A percentile compares a stretch with the other conserved stretches of the same genome.
phyloP scores from a whole-genome alignment of 2,113 vertebrate species.

The Embiotoca jacksoni region DNA sequence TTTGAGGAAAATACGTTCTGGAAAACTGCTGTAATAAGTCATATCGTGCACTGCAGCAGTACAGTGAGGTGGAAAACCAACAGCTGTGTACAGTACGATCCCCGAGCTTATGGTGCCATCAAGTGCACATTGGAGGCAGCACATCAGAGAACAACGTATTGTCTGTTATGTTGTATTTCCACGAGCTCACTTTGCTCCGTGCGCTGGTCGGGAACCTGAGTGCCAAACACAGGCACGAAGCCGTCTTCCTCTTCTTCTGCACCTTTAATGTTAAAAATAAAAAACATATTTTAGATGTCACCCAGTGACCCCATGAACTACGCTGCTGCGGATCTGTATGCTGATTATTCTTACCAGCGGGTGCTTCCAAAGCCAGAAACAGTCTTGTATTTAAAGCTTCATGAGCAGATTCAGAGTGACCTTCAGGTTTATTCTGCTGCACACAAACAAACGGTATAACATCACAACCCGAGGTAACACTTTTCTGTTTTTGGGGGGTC shows the following conservation, averaged over 20 bases:
- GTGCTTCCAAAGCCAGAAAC: conserved; percentile 86
- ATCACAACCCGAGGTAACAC: not conserved
- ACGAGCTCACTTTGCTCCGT: conserved; percentile 63
- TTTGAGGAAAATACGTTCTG: not conserved
- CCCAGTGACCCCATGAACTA: not conserved
- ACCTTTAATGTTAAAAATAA: conserved; percentile 8
- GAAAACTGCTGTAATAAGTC: conserved; percentile 28
- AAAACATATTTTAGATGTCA: not conserved
- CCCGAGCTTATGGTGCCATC: conserved; percentile 68
- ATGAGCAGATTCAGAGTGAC: conserved; percentile 74
- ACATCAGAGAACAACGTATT: conserved; percentile 13
- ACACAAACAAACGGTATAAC: conserved; percentile 19
- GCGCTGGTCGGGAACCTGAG: conserved; percentile 76
- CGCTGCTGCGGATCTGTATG: not conserved
- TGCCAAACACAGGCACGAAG: conserved; percentile 84
- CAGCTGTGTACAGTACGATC: not conserved
- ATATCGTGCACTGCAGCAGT: not conserved
- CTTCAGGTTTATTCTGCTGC: conserved; percentile 56
- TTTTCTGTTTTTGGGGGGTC: too few species aligned
- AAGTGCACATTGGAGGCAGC: conserved; percentile 53
- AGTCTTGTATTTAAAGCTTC: conserved; percentile 88
- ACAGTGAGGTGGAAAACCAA: not conserved
- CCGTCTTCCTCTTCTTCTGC: conserved; percentile 66
- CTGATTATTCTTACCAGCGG: conserved; percentile 57
- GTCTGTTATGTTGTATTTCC: not conserved